These are phyloP conservation scores for Geophilus truncorum DNA, from an alignment of 2,888 invertebrate species.

Conservation along the genomic window DNA sequence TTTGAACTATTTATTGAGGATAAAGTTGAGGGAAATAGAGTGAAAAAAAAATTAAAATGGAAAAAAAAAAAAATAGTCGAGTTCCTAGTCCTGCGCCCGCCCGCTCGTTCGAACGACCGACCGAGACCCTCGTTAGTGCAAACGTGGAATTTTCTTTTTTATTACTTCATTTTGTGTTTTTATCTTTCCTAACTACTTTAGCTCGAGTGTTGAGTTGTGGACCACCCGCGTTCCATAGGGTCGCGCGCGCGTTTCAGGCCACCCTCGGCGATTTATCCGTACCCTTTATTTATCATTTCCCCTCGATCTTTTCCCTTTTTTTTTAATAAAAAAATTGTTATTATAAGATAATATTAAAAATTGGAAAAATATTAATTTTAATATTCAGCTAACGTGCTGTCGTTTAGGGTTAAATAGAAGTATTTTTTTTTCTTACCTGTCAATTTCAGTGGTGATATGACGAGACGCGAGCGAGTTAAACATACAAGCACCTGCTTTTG, in stretches of 20 bases:
- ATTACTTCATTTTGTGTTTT: conserved; percentile 10
- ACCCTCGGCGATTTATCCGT: not conserved
- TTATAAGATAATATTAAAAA: not conserved
- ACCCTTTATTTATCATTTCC: no score
- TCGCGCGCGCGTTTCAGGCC: conserved; percentile 11
- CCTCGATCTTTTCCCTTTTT: no score
- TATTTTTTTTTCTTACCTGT: not conserved
- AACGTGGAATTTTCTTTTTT: conserved; percentile 16
- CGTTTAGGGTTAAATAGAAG: not conserved
- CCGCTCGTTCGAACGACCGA: no score
- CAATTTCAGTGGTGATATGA: not conserved
- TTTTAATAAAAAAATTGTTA: no score
- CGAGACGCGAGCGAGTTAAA: not conserved
- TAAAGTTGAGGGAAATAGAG: no score
- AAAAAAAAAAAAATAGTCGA: not conserved
- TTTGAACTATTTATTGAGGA: no score
- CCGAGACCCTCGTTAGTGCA: not conserved
- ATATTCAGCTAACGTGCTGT: not conserved
- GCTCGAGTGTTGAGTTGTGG: conserved; percentile 11
- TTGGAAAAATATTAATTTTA: not conserved
- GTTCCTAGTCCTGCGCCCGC: no score
- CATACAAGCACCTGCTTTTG: not conserved
- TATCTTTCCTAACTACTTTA: not conserved
- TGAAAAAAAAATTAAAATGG: no score
- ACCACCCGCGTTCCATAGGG: conserved; percentile 20